Evolutionary conservation across 2,113 vertebrate genomes (phyloP).

Genomic region (Marmota monax): DNA sequence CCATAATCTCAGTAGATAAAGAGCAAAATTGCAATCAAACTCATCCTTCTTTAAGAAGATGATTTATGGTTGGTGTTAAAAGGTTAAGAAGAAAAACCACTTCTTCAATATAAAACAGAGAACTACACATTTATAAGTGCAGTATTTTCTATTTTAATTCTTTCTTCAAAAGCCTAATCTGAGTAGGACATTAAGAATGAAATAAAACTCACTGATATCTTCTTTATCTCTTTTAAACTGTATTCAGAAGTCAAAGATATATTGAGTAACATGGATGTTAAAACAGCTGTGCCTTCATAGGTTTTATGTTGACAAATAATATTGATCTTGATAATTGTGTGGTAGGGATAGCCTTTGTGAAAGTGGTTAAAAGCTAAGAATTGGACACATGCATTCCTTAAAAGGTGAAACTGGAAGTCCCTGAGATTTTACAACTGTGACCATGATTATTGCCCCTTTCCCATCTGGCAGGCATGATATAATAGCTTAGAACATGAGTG

Average conservation of each 20-base stretch:
- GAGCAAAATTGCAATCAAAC: background rate
- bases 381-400: background rate
- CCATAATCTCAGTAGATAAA: conserved; percentile 27
- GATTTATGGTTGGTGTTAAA: background rate
- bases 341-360: background rate
- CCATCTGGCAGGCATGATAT: background rate
- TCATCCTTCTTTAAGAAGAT: background rate
- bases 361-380: background rate
- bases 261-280: background rate
- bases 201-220: background rate
- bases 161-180: background rate
- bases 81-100: conserved; percentile 52
- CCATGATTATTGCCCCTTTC: background rate
- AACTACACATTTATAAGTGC: background rate
- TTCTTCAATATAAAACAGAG: conserved; percentile 1
- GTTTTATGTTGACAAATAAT: background rate
- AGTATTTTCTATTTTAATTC: conserved; percentile 27
- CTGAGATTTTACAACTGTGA: background rate
- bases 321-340: conserved; percentile 10
- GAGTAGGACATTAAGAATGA: background rate
- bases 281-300: background rate
- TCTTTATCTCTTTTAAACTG: conserved; percentile 10
- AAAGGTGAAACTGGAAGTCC: background rate
- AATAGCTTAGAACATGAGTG: background rate
- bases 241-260: background rate